These are phyloP conservation scores for Telmatherina bonti DNA, from an alignment of 2,797 vertebrate species.

Conservation along the genomic window DNA sequence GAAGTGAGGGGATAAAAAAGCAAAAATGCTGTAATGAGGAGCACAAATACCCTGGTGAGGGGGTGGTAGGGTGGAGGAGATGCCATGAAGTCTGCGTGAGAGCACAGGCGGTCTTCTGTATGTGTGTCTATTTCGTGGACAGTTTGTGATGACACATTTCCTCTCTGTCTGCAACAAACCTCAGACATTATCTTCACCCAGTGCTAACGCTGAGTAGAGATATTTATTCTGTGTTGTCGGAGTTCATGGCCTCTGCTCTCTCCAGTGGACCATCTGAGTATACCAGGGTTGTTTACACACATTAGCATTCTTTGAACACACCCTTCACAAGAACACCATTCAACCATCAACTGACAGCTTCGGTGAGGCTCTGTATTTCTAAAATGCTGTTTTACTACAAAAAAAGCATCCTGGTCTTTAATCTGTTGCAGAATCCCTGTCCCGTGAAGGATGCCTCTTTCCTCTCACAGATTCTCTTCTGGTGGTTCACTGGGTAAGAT, in stretches of 20 bases:
- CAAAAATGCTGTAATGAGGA: constrained; percentile 47
- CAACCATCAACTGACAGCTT: constrained; percentile 35
- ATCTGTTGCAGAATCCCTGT: constrained; percentile 90
- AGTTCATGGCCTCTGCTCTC: constrained; percentile 56
- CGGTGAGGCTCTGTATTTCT: constrained; percentile 31
- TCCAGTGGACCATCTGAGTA: constrained; percentile 59
- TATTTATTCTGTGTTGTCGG: constrained; percentile 73
- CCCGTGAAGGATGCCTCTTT: constrained; percentile 91
- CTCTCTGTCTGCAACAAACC: constrained; percentile 72
- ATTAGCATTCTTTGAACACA: constrained; percentile 51
- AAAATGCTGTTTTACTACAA: constrained; percentile 56
- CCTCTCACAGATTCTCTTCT: constrained; percentile 93
- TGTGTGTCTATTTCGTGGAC: constrained; percentile 41
- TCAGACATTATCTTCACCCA: constrained; percentile 71
- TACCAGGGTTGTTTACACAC: constrained; percentile 52
- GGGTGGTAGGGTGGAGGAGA: constrained; percentile 64
- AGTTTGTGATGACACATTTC: constrained; percentile 79
- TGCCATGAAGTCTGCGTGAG: constrained; percentile 44
- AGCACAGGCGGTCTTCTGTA: constrained; percentile 47
- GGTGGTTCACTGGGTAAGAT: constrained; percentile 96
- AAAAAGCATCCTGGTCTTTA: constrained; percentile 59
- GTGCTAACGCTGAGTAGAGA: constrained; percentile 49
- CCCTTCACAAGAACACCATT: constrained; percentile 56
- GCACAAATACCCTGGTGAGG: constrained; percentile 69
- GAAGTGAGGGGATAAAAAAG: constrained; percentile 56